Evolutionary conservation across 92 coral and sea anemone species (phyloP).

Genomic region (Chrysogorgia sp.): DNA sequence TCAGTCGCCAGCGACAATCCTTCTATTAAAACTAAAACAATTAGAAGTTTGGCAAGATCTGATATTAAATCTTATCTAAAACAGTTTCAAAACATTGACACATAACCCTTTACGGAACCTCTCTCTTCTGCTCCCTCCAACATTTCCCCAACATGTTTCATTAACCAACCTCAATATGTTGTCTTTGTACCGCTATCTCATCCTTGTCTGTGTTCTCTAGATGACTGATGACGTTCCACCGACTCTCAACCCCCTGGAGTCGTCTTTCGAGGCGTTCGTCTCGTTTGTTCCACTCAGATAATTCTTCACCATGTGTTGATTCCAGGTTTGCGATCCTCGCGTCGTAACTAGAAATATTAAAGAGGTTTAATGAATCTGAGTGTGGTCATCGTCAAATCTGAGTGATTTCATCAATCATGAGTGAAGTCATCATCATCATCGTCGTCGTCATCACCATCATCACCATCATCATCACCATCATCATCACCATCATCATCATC

Average conservation of each 20-base stretch:
- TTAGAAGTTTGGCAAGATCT: too few species aligned
- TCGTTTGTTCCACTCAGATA: constrained; percentile 41
- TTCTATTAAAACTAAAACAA: too few species aligned
- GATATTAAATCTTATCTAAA: too few species aligned
- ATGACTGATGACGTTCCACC: constrained; percentile 17
- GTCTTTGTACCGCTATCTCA: not conserved
- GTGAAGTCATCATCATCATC: not conserved
- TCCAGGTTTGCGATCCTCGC: constrained; percentile 26
- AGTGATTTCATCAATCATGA: not conserved
- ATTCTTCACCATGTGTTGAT: constrained; percentile 15
- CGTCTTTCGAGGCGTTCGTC: constrained; percentile 32
- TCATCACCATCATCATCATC: not conserved
- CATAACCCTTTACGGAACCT: too few species aligned
- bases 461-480: not conserved
- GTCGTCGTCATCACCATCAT: constrained; percentile 8
- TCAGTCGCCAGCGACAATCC: too few species aligned
- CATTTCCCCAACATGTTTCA: not conserved
- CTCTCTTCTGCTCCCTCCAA: too few species aligned
- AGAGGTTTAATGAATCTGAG: not conserved
- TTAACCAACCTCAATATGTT: constrained; percentile 4
- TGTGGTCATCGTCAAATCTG: not conserved
- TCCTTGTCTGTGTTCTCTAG: constrained; percentile 30
- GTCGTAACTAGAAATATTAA: constrained; percentile 13
- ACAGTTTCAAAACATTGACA: too few species aligned
- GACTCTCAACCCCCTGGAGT: constrained; percentile 18